Conservation (phyloP, 2,797 vertebrate genomes). For the Myoxocephalus aenaeus region DNA sequence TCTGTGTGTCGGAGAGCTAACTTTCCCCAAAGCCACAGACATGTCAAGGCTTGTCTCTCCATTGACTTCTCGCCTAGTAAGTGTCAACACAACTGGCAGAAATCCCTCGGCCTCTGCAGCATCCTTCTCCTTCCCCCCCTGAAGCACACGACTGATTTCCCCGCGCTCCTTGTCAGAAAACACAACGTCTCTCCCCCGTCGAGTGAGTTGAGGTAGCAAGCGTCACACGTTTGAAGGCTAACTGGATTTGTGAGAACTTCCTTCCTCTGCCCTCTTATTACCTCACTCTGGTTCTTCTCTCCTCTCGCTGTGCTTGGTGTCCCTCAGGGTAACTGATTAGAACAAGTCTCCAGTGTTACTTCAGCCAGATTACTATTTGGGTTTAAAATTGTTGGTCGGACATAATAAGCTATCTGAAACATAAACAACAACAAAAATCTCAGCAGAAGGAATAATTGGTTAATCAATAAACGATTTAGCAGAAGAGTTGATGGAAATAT, state of each 20-base stretch:
- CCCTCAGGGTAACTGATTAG: not conserved
- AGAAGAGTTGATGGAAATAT: not conserved
- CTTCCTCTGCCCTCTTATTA: not conserved
- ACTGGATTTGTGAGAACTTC: not conserved
- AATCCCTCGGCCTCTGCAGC: slow-evolving; percentile 31
- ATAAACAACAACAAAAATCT: too few relatives aligned
- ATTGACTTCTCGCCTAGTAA: slow-evolving; percentile 59
- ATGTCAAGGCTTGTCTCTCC: slow-evolving; percentile 59
- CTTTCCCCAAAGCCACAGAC: slow-evolving; percentile 62
- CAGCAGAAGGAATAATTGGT: too few relatives aligned
- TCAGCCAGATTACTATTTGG: not conserved
- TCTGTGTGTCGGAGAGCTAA: slow-evolving; percentile 32
- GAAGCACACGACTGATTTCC: slow-evolving; percentile 32
- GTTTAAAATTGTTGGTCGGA: not conserved
- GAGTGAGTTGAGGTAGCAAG: slow-evolving; percentile 16
- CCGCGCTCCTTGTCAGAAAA: slow-evolving; percentile 19
- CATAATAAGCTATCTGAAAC: not conserved
- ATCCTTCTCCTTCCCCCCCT: not conserved
- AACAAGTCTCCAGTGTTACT: not conserved
- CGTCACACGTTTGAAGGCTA: not conserved
- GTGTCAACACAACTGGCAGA: slow-evolving; percentile 68
- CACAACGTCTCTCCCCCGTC: slow-evolving; percentile 32
- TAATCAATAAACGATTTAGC: not conserved
- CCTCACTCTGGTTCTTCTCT: not conserved
- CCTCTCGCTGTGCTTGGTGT: not conserved